Percentiles rank a stretch among this genome's conserved stretches.
phyloP scores from a whole-genome alignment of 2,797 vertebrate species.

The Pangasius krempfi region DNA sequence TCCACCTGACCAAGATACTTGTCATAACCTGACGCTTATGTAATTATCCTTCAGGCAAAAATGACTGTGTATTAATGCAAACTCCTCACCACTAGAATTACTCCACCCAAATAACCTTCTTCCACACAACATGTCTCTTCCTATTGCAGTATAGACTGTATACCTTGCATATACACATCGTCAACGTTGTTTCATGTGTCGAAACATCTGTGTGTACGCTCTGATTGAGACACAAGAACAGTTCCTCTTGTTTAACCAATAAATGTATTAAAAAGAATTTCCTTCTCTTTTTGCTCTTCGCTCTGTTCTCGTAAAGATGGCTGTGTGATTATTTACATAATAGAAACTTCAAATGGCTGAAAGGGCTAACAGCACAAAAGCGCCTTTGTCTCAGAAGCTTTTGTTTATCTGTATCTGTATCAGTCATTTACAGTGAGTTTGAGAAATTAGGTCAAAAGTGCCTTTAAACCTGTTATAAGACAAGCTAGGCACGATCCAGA shows the following conservation, averaged over 20 bases:
- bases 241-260: neutral
- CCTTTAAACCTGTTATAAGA: neutral
- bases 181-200: neutral
- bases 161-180: neutral
- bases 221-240: too few species aligned
- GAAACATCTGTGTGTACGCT: neutral
- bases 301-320: neutral
- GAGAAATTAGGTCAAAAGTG: neutral
- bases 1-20: neutral
- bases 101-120: neutral
- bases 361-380: neutral
- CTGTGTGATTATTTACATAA: neutral
- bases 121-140: neutral
- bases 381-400: neutral
- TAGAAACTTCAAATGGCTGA: neutral
- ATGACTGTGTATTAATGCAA: neutral
- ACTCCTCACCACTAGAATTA: neutral
- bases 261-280: neutral
- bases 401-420: neutral
- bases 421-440: neutral
- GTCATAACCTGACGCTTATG: constrained; percentile 29
- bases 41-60: constrained; percentile 24
- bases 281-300: neutral
- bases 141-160: neutral
- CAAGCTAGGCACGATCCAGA: neutral